Conservation (phyloP, 2,113 vertebrate genomes). For the Sigmodon hispidus region DNA sequence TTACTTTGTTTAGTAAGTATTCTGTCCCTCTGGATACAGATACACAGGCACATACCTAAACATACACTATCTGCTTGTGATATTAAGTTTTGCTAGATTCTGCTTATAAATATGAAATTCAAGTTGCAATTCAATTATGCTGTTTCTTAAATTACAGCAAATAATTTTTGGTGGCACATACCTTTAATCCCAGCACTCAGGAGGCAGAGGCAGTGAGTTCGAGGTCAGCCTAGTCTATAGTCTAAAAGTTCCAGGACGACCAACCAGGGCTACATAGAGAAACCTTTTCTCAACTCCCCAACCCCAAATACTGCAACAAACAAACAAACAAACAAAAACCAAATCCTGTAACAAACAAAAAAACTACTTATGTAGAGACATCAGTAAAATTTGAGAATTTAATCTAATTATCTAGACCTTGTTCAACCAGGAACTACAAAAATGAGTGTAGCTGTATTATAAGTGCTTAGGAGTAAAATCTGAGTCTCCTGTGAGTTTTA, state of each 20-base stretch:
- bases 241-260: neutral
- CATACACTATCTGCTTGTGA: neutral
- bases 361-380: slow-evolving; percentile 19
- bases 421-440: slow-evolving; percentile 34
- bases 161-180: neutral
- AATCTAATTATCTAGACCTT: slow-evolving; percentile 23
- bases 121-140: slow-evolving; percentile 46
- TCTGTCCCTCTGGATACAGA: neutral
- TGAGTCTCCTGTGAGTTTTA: neutral
- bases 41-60: neutral
- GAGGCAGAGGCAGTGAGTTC: neutral
- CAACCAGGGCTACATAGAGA: neutral
- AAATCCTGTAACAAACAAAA: neutral
- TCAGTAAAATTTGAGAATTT: slow-evolving; percentile 43
- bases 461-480: slow-evolving; percentile 27
- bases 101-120: slow-evolving; percentile 41
- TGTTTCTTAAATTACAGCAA: slow-evolving; percentile 23
- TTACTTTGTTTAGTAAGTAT: slow-evolving; percentile 11
- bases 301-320: no score
- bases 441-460: neutral
- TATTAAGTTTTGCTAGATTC: slow-evolving; percentile 21
- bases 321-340: neutral
- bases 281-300: neutral
- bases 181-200: neutral
- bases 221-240: neutral